Evolutionary conservation across 64 coral and sea anemone species (phyloP).

Genomic region (Montipora capricornis): DNA sequence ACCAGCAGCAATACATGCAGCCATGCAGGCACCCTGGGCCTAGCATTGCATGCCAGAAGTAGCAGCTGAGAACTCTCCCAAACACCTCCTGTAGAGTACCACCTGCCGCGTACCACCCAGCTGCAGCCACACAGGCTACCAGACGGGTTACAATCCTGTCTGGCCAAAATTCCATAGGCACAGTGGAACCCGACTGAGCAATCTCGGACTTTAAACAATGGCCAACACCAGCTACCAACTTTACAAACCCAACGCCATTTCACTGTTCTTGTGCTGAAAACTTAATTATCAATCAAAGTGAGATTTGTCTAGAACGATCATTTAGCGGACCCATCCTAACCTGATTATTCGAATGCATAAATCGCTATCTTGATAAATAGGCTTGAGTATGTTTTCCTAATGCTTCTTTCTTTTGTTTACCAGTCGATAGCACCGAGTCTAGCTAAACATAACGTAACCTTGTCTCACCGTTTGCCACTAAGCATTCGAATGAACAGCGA

Average conservation of each 20-base stretch:
- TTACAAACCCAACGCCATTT: no score
- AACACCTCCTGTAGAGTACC: slow-evolving; percentile 19
- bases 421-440: no score
- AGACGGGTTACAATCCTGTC: slow-evolving; percentile 11
- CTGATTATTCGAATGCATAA: not conserved
- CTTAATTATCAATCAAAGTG: slow-evolving; percentile 3
- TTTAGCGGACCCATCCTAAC: not conserved
- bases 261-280: not conserved
- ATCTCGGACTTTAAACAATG: no score
- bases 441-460: no score
- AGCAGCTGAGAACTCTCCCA: slow-evolving; percentile 21
- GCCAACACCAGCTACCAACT: not conserved
- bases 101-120: slow-evolving; percentile 16
- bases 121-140: slow-evolving; percentile 44
- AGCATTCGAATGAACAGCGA: no score
- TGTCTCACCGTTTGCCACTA: no score
- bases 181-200: not conserved
- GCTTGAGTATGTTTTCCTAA: no score
- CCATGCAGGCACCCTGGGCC: slow-evolving; percentile 58
- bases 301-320: not conserved
- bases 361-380: not conserved
- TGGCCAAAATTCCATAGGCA: not conserved
- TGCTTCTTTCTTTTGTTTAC: not conserved
- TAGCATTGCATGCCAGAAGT: slow-evolving; percentile 52
- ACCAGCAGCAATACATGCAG: slow-evolving; percentile 42